Evolutionary conservation across 1,140 invertebrate species (phyloP), one percentile per base, ranked within the genome.

Genomic region (Drosophila kanapiae): DNA sequence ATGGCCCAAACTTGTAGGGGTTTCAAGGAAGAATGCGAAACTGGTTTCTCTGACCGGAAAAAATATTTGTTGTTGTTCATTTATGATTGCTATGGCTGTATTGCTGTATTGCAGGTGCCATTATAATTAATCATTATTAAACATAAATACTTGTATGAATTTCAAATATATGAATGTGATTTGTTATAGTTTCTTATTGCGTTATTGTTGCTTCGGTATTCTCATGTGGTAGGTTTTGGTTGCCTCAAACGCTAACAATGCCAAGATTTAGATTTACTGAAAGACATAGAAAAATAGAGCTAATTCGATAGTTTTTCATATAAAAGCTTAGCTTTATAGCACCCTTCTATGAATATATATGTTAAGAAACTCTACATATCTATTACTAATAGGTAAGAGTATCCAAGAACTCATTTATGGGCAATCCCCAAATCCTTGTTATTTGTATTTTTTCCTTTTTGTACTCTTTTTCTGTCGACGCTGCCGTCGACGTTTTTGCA

Each of bases 401-500:
- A 56, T 76, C 7, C 27, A 16, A 23, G 6, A 14, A 37, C 45
- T 33, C n/a, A 35, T 27, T 42, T 35, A 35, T 54, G 29, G 14
- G 37, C 16, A 27, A 18, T 54, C 29, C 40, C 58, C 27, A 71
- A 69, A 69, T 77, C 51, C 57, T 78, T 78, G 64, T 58, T 78
- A 56, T 78, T 78, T 71, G 33, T 57, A 35, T 16, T 58, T 62
- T 35, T 51, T 67, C 54, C 61, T 48, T 42, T 72, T 51, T 16
- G 18, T 64, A 61, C 49, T 79, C 72, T 64, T 83, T 75, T 74
- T 60, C 75, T 80, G 71, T 88, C 65, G 83, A 75, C 82, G 69
- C 60, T 58, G 45, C 59, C 65, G 49, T 47, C 60, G 78, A 51
- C 68, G 68, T 81, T 88, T 88, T 87, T 84, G 78, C 81, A 91